A percentile compares a stretch with the other conserved stretches of the same genome.
phyloP scores from a whole-genome alignment of 2,113 vertebrate genomes.

The Corvus moneduloides region DNA sequence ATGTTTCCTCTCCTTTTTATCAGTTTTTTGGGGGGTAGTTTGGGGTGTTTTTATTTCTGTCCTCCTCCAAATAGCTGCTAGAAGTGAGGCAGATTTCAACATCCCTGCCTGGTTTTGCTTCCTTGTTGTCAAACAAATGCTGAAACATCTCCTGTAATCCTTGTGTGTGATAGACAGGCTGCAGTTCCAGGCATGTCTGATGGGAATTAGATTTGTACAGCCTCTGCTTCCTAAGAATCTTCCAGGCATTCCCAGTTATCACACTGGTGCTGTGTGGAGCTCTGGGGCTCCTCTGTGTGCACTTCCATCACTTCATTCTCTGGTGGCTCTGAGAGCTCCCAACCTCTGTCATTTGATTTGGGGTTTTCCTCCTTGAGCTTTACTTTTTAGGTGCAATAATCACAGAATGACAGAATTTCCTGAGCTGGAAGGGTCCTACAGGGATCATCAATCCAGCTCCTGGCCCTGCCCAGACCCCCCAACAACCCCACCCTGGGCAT shows the following conservation, averaged over 20 bases:
- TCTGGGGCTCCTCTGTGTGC: background rate
- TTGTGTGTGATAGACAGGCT: background rate
- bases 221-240: background rate
- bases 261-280: background rate
- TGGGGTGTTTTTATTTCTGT: background rate
- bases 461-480: background rate
- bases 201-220: background rate
- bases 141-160: background rate
- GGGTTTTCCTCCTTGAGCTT: background rate
- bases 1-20: background rate
- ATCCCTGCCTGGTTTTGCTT: background rate
- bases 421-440: background rate
- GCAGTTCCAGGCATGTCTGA: background rate
- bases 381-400: background rate
- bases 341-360: background rate
- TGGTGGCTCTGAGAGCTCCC: background rate
- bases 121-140: background rate
- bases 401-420: background rate
- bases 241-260: background rate
- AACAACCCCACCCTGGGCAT: background rate
- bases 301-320: background rate
- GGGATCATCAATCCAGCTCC: accelerated
- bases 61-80: background rate
- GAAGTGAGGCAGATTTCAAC: background rate
- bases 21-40: accelerated